These are phyloP conservation scores for Tragelaphus oryx DNA, from an alignment of 2,797 vertebrate species.

Conservation along the genomic window DNA sequence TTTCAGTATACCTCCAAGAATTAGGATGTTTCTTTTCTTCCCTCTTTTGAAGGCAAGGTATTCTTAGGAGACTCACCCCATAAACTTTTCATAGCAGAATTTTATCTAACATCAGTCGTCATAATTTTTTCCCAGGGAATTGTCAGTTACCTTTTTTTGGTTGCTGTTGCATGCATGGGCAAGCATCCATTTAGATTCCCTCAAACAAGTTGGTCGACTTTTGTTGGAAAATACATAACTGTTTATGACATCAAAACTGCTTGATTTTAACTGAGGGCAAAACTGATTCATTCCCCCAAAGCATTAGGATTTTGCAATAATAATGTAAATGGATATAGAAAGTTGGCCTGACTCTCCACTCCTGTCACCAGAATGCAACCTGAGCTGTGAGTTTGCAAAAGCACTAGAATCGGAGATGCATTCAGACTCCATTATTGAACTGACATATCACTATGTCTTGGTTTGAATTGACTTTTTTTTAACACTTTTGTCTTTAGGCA, in stretches of 20 bases:
- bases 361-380: background rate
- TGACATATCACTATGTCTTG: background rate
- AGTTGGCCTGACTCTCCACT: background rate
- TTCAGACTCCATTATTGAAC: background rate
- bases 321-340: background rate
- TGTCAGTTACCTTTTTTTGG: background rate
- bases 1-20: background rate
- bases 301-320: background rate
- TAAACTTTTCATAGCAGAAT: background rate
- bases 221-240: constrained; percentile 6
- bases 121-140: background rate
- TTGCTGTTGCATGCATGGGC: background rate
- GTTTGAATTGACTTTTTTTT: background rate
- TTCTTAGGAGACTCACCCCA: background rate
- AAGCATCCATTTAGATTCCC: background rate
- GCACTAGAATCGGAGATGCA: background rate
- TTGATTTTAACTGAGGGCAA: background rate
- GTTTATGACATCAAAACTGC: background rate
- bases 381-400: background rate
- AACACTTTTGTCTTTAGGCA: background rate
- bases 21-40: background rate
- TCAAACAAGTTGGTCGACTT: background rate
- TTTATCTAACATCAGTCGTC: background rate
- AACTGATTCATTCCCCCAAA: background rate
- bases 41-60: background rate